These are phyloP conservation scores for Anastrepha ludens DNA, from an alignment of 1,140 invertebrate species.

Conservation along the genomic window DNA sequence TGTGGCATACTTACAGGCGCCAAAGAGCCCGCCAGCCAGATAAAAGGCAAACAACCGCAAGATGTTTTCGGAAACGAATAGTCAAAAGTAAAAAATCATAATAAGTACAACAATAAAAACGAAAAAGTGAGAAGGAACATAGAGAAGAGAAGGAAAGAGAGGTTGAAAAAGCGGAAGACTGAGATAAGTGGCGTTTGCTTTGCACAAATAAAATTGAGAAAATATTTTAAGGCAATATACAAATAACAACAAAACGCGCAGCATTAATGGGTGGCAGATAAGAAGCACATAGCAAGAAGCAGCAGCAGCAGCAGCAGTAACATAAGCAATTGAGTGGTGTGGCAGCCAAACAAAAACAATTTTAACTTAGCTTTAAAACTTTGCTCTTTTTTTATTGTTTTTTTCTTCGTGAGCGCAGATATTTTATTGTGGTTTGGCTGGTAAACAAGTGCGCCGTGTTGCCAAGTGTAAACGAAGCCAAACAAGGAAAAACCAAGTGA, in stretches of 20 bases:
- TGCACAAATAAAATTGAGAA: background rate
- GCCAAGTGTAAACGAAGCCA: background rate
- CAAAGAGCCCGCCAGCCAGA: background rate
- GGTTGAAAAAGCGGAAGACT: background rate
- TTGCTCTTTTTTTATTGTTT: background rate
- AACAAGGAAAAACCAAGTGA: too few relatives aligned
- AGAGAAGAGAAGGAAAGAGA: background rate
- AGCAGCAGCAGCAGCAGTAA: background rate
- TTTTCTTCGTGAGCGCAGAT: background rate
- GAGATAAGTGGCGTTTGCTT: background rate
- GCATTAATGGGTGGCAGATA: background rate
- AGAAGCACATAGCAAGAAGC: background rate
- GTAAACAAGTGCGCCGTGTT: background rate
- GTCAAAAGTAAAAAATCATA: background rate
- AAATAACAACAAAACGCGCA: background rate
- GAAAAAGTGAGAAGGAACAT: background rate
- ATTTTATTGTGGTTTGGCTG: background rate
- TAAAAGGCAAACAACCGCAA: slow-evolving; percentile 46
- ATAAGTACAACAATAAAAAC: slow-evolving; percentile 10
- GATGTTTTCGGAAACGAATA: background rate
- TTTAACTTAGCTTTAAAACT: background rate
- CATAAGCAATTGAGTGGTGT: background rate
- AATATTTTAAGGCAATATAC: slow-evolving; percentile 31
- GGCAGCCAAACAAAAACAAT: background rate
- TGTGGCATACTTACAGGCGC: slow-evolving; percentile 37